A percentile compares a stretch with the other conserved stretches of the same genome.
phyloP scores from a whole-genome alignment of 2,113 vertebrate genomes.

The Saguinus imperator region DNA sequence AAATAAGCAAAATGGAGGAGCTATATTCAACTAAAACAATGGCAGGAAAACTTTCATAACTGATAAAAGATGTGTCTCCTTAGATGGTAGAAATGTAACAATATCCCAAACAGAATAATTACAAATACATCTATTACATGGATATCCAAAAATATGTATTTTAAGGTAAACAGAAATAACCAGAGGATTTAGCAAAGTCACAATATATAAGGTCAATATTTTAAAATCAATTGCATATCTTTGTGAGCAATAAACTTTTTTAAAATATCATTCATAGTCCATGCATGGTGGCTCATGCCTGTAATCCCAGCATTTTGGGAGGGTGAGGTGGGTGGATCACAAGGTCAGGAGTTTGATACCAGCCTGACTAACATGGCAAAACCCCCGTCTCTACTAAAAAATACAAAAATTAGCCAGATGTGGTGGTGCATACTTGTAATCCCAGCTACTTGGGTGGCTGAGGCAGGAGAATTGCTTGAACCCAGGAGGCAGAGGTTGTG shows the following conservation, averaged over 20 bases:
- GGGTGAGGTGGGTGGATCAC: no score
- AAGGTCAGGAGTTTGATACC: no score
- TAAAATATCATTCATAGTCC: neutral
- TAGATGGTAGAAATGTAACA: neutral
- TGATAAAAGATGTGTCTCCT: neutral
- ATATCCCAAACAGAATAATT: neutral
- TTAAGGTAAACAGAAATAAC: neutral
- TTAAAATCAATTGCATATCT: neutral
- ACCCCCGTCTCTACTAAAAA: no score
- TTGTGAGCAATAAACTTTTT: neutral
- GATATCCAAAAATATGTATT: neutral
- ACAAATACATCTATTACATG: neutral
- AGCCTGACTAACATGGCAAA: no score
- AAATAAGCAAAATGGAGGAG: neutral
- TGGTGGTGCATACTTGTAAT: no score
- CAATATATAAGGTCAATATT: neutral
- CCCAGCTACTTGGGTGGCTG: no score
- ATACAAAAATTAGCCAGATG: no score
- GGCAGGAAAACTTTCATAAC: neutral
- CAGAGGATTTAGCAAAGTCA: neutral
- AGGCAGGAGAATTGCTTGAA: no score
- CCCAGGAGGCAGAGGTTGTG: no score
- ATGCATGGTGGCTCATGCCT: neutral
- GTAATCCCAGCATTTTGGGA: no score
- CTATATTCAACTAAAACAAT: slow-evolving; percentile 26